phyloP scores from a whole-genome alignment of 1,140 invertebrate species.

The Magallana ariakensis region DNA sequence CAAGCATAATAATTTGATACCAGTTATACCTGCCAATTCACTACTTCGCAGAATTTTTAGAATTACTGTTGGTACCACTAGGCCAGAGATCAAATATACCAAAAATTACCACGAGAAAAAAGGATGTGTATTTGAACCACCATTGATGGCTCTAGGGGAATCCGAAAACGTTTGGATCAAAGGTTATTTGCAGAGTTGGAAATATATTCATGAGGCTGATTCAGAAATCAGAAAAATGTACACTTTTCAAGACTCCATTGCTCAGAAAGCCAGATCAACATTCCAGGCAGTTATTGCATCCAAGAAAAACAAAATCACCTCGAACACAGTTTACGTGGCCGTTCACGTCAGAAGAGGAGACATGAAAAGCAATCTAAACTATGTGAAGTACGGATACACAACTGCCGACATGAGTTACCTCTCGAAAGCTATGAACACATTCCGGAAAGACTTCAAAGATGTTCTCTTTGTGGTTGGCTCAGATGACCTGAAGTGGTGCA shows the following conservation, averaged over 20 bases:
- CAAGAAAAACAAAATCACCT: not conserved
- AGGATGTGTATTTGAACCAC: conserved; percentile 57
- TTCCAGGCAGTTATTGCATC: conserved; percentile 16
- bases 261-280: conserved; percentile 28
- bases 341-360: conserved; percentile 67
- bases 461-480: conserved; percentile 65
- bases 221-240: conserved; percentile 51
- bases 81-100: not conserved
- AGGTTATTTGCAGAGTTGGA: conserved; percentile 64
- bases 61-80: not conserved
- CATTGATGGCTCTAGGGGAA: conserved; percentile 34
- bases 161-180: conserved; percentile 46
- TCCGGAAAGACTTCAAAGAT: conserved; percentile 53
- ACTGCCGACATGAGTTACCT: conserved; percentile 55
- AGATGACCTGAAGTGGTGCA: conserved; percentile 65
- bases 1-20: conserved; percentile 48
- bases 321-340: conserved; percentile 51
- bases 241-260: conserved; percentile 46
- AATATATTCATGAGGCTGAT: conserved; percentile 54
- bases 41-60: conserved; percentile 52
- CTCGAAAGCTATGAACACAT: conserved; percentile 60
- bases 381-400: conserved; percentile 59
- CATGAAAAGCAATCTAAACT: conserved; percentile 46
- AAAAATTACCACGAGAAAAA: conserved; percentile 40
- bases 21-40: conserved; percentile 37